Evolutionary conservation across 1,140 invertebrate species (phyloP).

Genomic region (Lordiphosa clarofinis): DNA sequence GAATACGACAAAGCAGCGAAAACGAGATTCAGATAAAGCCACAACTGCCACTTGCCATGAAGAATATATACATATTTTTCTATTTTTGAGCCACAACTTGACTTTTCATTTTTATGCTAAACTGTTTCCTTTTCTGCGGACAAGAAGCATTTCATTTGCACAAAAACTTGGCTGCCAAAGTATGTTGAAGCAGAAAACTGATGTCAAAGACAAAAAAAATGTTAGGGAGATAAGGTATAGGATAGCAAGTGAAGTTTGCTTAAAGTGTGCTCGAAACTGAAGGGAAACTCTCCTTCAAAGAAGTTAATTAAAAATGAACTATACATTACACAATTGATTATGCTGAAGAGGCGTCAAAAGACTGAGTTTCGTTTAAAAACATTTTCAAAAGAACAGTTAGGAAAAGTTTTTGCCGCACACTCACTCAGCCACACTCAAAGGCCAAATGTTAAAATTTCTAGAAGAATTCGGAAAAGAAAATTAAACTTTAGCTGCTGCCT

Average conservation of each 20-base stretch:
- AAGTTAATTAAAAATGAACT: conserved; percentile 51
- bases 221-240: conserved; percentile 18
- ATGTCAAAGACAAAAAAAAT: conserved; percentile 1
- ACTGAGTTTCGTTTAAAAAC: conserved; percentile 11
- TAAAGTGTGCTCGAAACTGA: conserved; percentile 1
- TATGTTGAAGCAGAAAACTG: conserved; percentile 48
- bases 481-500: conserved; percentile 19
- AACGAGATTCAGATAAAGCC: no score
- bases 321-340: conserved; percentile 53
- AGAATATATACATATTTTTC: no score
- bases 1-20: no score
- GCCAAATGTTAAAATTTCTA: conserved; percentile 15
- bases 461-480: conserved; percentile 18
- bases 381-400: background rate
- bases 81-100: no score
- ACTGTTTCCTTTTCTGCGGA: conserved; percentile 49
- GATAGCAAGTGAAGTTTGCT: conserved; percentile 5
- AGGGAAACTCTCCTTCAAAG: background rate
- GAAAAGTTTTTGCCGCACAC: conserved; percentile 20
- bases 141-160: conserved; percentile 53
- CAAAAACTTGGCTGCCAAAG: conserved; percentile 47
- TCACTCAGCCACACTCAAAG: background rate
- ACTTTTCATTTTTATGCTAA: no score
- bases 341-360: conserved; percentile 21
- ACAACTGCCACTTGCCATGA: no score